phyloP scores from a whole-genome alignment of 2,113 vertebrate species.

The Poecile atricapillus region DNA sequence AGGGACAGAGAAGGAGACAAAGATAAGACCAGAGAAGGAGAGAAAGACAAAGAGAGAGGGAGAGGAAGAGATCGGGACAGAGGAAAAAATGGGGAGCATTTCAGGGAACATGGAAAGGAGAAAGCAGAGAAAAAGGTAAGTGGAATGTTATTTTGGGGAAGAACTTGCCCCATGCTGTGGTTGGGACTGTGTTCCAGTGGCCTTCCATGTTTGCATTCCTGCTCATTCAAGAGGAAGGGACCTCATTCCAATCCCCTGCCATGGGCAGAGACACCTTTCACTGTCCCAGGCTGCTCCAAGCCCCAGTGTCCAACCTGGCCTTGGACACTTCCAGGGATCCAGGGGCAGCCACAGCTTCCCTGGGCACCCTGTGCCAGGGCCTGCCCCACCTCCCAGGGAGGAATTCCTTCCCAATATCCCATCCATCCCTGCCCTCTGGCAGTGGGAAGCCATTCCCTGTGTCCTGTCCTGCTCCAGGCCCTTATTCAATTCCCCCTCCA shows the following conservation, averaged over 20 bases:
- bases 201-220: neutral
- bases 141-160: neutral
- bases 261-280: neutral
- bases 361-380: neutral
- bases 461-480: neutral
- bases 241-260: neutral
- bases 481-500: neutral
- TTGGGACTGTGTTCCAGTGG: neutral
- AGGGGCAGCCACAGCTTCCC: neutral
- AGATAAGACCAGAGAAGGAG: constrained; percentile 47
- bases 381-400: fast-evolving
- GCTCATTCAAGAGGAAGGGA: neutral
- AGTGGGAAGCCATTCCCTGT: neutral
- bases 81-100: constrained; percentile 54
- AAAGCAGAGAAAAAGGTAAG: constrained; percentile 73
- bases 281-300: neutral
- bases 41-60: constrained; percentile 69
- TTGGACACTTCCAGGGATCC: fast-evolving
- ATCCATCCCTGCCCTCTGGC: fast-evolving
- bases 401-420: neutral
- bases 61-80: constrained; percentile 68
- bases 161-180: fast-evolving
- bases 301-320: fast-evolving
- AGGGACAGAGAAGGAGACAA: constrained; percentile 68
- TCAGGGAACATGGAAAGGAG: constrained; percentile 55